Evolutionary conservation across 2,888 invertebrate species (phyloP), one percentile per base, ranked within the genome.

Genomic region (Lysandra bellargus): DNA sequence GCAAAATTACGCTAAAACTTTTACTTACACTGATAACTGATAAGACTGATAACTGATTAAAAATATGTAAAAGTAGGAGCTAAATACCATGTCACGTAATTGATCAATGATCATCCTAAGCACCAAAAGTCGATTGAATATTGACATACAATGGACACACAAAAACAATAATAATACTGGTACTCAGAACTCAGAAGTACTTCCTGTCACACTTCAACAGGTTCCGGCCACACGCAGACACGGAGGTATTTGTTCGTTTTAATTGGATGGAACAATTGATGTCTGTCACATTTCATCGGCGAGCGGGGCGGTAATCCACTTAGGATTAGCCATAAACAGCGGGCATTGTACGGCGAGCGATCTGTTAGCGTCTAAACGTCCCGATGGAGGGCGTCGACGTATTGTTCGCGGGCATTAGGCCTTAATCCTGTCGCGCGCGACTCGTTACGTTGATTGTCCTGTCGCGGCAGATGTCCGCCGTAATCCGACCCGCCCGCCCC

Each of bases 391-490:
- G 89, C 90, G 89, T 89, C 87, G 87, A 86, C 88, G 89, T 87
- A 92, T 93, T 92, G 93, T 93, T 92, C 92, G 90, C 88, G 87
- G 89, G 92, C 87, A 91, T 93, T 92, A 93, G 92, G 92, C 90
- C 88, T 90, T 93, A 94, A 93, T 92, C 93, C 93, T 88, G 89
- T 87, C 91, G 91, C 91, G 90, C 89, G 88, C 86, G 88, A 87
- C 93, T 94, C 93, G 94, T 94, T 94, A 94, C 90, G 89, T 87
- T 92, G 93, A 93, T 94, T 94, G 94, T 94, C 90, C 91, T 88
- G 90, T 88, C 91, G 90, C 87, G 86, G 92, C 93, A 94, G 92
- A 92, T 93, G 93, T 91, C 89, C 91, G 89, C 85, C 86, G 93
- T 94, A 93, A 94, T 93, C 92, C 92, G 91, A 92, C 87, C 88